Base-by-base conservation (phyloP, 2,888 invertebrate species). In the Epinotia demarniana region DNA sequence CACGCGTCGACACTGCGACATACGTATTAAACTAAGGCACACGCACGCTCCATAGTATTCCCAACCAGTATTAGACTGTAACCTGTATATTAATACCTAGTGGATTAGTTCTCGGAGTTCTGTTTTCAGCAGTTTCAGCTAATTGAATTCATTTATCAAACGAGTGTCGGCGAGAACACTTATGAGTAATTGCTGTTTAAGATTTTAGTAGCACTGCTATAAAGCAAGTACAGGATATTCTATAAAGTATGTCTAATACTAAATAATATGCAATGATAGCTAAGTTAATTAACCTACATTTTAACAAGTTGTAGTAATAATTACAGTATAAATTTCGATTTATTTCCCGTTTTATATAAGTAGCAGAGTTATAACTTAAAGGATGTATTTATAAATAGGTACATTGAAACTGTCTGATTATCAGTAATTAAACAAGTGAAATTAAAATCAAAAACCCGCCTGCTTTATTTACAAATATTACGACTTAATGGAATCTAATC, bases 71-170 rank as follows among this genome's bases (percentile, higher is more conserved):
- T 49, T 49, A 49, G 49, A 49, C 16, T 16, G 3, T 49, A 49
- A 49, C 49, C 16, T 49, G 49, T 49, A 12, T 64, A 66, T 66
- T 66, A 53, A 66, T 53, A 66, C n/a, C 12, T 18, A 62, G 53
- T 6, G 66, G 6, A 66, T 66, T 53, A 66, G 27, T 66, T 66
- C 66, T 66, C n/a, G 66, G 66, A 66, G 66, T 66, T 66, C 66
- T 66, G 66, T 53, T 49, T 64, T 66, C 66, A 66, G 66, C 53
- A 12, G 66, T 53, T 53, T 53, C 66, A 66, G 66, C 66, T 53
- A 66, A 66, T 66, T 66, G 66, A 66, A 66, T 66, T 66, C 66
- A 66, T 66, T 66, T 66, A 66, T 66, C 66, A 66, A 66, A n/a
- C n/a, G 53, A 53, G 53, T 66, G 66, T 66, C 66, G 66, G 66